Evolutionary conservation across 2,888 invertebrate species (phyloP).

Genomic region (Drosophila paranaensis): DNA sequence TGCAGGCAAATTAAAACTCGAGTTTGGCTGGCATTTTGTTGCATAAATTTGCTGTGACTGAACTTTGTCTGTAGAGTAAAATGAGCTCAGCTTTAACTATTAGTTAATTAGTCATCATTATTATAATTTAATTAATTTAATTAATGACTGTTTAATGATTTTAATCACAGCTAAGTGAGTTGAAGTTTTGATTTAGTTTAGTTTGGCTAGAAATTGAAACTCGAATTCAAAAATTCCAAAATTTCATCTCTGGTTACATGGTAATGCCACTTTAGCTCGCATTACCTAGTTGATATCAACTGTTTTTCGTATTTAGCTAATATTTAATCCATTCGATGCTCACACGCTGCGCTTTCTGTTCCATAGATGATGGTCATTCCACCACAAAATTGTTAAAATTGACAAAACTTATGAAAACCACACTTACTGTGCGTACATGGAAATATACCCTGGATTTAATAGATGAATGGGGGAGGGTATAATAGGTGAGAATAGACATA

Average conservation of each 20-base stretch:
- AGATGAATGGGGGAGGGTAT: no score
- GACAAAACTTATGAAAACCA: conserved; percentile 17
- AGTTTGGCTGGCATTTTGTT: neutral
- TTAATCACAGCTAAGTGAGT: neutral
- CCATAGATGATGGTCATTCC: conserved; percentile 45
- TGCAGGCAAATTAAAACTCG: neutral
- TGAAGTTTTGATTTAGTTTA: neutral
- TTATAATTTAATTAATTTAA: no score
- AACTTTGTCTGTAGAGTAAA: neutral
- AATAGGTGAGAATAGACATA: no score
- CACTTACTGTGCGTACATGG: conserved; percentile 35
- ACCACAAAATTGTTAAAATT: conserved; percentile 53
- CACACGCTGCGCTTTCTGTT: conserved; percentile 10
- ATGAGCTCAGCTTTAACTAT: neutral
- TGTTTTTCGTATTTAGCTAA: conserved; percentile 26
- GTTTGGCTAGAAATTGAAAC: neutral
- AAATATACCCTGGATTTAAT: conserved; percentile 5
- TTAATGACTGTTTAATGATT: neutral
- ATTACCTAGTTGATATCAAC: neutral
- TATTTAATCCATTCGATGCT: conserved; percentile 35
- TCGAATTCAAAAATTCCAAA: neutral
- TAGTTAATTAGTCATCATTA: neutral
- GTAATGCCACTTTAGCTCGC: neutral
- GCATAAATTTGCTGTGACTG: neutral
- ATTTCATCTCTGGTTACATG: neutral